Evolutionary conservation across 1,140 invertebrate species (phyloP).

Genomic region (Drosophila ironensis): DNA sequence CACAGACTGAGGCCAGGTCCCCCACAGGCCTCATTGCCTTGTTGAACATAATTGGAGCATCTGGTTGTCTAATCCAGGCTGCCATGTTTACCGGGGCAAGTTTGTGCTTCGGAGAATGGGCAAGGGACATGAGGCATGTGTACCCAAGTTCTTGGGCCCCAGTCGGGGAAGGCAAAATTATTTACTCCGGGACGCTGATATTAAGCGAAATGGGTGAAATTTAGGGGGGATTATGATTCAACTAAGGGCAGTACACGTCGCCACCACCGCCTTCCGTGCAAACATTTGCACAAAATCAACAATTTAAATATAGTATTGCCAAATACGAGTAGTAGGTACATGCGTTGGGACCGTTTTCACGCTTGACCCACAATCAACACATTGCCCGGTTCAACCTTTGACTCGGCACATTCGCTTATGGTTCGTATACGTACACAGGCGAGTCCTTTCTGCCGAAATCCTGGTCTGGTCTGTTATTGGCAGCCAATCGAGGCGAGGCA

Average conservation of each 20-base stretch:
- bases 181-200: no score
- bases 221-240: no score
- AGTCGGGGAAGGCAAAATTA: no score
- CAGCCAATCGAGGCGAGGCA: constrained; percentile 64
- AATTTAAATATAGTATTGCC: constrained; percentile 49
- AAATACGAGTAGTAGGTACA: constrained; percentile 23
- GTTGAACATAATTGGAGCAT: constrained; percentile 32
- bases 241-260: no score
- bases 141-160: no score
- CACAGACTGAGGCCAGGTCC: not conserved
- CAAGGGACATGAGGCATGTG: no score
- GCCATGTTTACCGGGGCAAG: constrained; percentile 16
- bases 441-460: constrained; percentile 7
- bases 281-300: constrained; percentile 52
- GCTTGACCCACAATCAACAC: constrained; percentile 61
- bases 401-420: constrained; percentile 7
- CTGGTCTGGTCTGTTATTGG: constrained; percentile 47
- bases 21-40: constrained; percentile 10
- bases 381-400: constrained; percentile 49
- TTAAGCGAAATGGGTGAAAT: no score
- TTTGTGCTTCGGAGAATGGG: no score
- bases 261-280: not conserved
- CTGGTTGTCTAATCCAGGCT: constrained; percentile 18
- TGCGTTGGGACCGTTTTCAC: constrained; percentile 45
- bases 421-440: not conserved